Evolutionary conservation across 2,888 invertebrate species (phyloP), one percentile per base, ranked within the genome.

Genomic region (Corbicula japonica): DNA sequence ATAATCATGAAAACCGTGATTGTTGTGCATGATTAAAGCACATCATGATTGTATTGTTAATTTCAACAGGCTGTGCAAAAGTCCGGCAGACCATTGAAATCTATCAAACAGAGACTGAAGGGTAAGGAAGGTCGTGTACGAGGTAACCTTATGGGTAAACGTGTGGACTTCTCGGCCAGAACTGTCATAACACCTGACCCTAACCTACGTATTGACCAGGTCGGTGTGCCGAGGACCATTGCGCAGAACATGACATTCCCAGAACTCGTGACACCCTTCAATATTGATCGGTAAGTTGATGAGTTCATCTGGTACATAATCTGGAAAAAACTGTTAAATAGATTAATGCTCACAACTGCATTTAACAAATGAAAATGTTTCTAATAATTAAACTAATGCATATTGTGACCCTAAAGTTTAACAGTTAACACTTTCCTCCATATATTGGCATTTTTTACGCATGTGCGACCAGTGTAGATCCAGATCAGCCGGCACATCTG

Each of bases 71-170:
- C 99, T 12, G 98, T 98, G 96, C 99, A 99, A 93, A 99, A 99
- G 94, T 99, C 99, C 0, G 99, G 99, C 3, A 97, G 99, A 93
- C 99, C 99, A 0, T 94, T 99, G 10, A 99, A 99, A 94, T 98
- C 99, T 0, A 95, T 99, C 66, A 99, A 99, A 93, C 97, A 99
- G 3, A 96, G 99, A 58, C 89, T 95, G 79, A 99, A 99, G 94
- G 99, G 99, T 26, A 99, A 99, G 93, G 99, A 99, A 96, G 99
- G 99, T 0, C 95, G 99, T 91, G 99, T 99, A 91, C 95, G 99
- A 94, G 99, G 99, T 89, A 99, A 99, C 94, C 95, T 99, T 89
- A 99, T 99, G 99, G 99, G 99, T 69, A 99, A 99, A 94, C 98
- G 99, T 95, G 99, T 99, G 0, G 99, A 99, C 93, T 99, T 99